Conservation (phyloP, 2,797 vertebrate genomes). For the Anguilla marmorata region DNA sequence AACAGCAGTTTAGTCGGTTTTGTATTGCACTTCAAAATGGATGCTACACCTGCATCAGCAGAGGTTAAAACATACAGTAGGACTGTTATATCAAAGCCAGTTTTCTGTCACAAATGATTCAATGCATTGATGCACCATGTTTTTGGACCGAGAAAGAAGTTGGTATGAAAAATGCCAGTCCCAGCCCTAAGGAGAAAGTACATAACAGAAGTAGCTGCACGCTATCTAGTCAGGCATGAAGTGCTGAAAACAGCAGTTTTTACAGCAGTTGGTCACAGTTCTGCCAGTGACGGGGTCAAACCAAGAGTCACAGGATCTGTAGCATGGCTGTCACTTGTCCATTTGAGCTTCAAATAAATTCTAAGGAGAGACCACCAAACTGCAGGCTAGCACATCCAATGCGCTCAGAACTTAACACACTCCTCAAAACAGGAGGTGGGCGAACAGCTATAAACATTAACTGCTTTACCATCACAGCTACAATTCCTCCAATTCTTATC, state of each 20-base stretch:
- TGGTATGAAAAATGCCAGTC: background rate
- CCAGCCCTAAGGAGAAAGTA: slow-evolving; percentile 33
- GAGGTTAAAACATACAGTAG: background rate
- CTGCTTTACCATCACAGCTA: slow-evolving; percentile 30
- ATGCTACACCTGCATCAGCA: background rate
- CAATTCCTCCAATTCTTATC: slow-evolving; percentile 27
- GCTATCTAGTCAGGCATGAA: background rate
- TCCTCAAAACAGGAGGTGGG: slow-evolving; percentile 52
- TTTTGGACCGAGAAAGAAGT: slow-evolving; percentile 34
- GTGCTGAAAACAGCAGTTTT: slow-evolving; percentile 30
- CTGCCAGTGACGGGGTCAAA: slow-evolving; percentile 40
- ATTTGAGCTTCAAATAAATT: slow-evolving; percentile 44
- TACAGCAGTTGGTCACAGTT: slow-evolving; percentile 44
- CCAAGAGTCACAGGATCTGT: slow-evolving; percentile 45
- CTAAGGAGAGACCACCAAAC: slow-evolving; percentile 32
- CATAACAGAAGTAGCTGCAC: slow-evolving; percentile 28
- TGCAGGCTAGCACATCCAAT: slow-evolving; percentile 44
- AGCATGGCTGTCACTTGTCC: slow-evolving; percentile 45
- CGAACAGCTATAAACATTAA: slow-evolving; percentile 24
- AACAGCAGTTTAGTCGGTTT: background rate
- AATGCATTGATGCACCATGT: slow-evolving; percentile 33
- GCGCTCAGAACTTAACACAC: slow-evolving; percentile 44
- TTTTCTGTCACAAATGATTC: slow-evolving; percentile 25
- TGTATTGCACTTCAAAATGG: background rate
- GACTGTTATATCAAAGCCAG: background rate